Base-by-base conservation (phyloP, 2,888 invertebrate genomes). In the Eristalinus aeneus region DNA sequence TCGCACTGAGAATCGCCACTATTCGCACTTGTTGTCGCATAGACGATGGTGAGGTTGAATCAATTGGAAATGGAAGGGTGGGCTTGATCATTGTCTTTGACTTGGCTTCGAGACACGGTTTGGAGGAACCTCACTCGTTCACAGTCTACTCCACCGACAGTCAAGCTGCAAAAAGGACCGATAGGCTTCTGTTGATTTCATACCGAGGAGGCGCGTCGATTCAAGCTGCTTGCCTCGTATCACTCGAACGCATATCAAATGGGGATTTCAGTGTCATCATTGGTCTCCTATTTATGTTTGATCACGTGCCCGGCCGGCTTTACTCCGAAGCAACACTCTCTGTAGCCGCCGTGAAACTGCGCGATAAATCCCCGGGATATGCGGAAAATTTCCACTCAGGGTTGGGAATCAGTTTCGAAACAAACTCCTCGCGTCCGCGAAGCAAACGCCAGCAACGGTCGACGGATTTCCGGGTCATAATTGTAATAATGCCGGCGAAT, bases 141-240 rank as follows among this genome's bases (percentile, higher is more conserved):
- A 4, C 71, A 71, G n/a, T n/a, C 60, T 6, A 8, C 20, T 16
- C 11, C 23, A 1, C 34, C 9, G 22, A 61, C 72, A 72, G 53
- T 72, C 72, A 72, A 53, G 61, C 46, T 32, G 32, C 32, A 31
- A 36, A 32, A 27, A 63, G 34, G 34, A 72, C 63, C 72, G 23
- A 53, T 53, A 61, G n/a, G 32, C 23, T 73, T 64, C 73, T 36
- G 36, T 64, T 34, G 36, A 64, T 64, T 64, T 56, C 36, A 64
- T 64, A 11, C 34, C n/a, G 23, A 73, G 36, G n/a, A 11, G 16
- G 34, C 39, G 54, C 8, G 1, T 3, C 4, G 56, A 23, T 22
- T 12, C 10, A 20, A 22, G 10, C 1, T 56, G 22, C 23, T 22
- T 46, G 39, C n/a, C 16, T n/a, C 16, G 31, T 2, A 32, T 31